phyloP scores from a whole-genome alignment of 2,888 invertebrate species.

The Oscheius sp. region DNA sequence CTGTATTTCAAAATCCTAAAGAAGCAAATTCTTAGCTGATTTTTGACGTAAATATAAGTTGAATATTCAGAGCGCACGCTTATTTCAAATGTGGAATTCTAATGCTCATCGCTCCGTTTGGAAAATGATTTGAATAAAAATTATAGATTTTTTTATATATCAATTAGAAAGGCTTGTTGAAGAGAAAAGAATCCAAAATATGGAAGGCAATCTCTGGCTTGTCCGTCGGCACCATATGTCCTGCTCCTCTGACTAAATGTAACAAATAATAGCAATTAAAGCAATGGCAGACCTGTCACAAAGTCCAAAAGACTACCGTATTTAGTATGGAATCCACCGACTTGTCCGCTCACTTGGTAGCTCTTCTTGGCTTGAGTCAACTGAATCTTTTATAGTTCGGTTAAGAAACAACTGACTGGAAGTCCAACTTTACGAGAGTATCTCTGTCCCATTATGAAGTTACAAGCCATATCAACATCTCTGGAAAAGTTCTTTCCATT shows the following conservation, averaged over 20 bases:
- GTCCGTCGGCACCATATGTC: not conserved
- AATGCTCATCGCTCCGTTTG: not conserved
- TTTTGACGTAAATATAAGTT: not conserved
- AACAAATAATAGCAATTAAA: not conserved
- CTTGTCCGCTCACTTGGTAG: conserved; percentile 46
- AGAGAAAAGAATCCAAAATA: conserved; percentile 40
- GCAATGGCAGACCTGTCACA: conserved; percentile 42
- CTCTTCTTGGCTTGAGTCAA: conserved; percentile 35
- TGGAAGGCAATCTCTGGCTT: conserved; percentile 32
- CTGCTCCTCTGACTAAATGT: not conserved
- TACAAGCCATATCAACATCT: conserved; percentile 57
- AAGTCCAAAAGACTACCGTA: conserved; percentile 41
- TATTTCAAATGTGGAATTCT: not conserved
- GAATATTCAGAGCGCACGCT: not conserved
- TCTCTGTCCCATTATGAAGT: conserved; percentile 52
- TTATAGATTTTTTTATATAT: too few relatives aligned
- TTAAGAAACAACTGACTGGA: too few relatives aligned
- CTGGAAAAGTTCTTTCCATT: conserved; percentile 33
- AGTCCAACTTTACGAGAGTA: conserved; percentile 51
- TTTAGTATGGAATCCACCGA: conserved; percentile 48
- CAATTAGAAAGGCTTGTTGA: conserved; percentile 41
- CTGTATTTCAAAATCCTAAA: too few relatives aligned
- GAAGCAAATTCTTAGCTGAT: too few relatives aligned
- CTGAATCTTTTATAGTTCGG: too few relatives aligned
- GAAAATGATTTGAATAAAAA: not conserved